Percentiles rank a stretch among this genome's conserved stretches.
These are phyloP conservation scores for Cosmia trapezina DNA, from an alignment of 2,888 invertebrate genomes.

Conservation along the genomic window DNA sequence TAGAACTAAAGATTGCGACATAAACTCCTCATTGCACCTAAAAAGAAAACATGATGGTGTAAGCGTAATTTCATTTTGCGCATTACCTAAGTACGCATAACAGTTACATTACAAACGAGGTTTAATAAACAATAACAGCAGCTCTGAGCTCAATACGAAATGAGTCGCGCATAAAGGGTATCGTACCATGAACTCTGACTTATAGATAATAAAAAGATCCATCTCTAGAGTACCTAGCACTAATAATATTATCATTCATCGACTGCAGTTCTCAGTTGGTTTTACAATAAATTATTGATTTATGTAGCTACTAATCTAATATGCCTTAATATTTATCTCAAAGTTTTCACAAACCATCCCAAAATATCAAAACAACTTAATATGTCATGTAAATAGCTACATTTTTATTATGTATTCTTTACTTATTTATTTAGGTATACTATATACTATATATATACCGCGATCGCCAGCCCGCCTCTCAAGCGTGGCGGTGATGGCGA, in stretches of 20 bases:
- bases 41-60: neutral
- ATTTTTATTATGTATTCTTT: no score
- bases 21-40: neutral
- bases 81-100: constrained; percentile 10
- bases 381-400: neutral
- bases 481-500: no score
- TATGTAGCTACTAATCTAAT: neutral
- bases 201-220: constrained; percentile 41
- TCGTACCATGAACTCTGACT: constrained; percentile 55
- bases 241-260: constrained; percentile 29
- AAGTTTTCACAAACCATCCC: neutral
- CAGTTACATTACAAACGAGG: constrained; percentile 25
- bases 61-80: constrained; percentile 8
- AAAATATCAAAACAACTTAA: neutral
- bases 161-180: constrained; percentile 23
- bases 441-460: no score
- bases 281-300: neutral
- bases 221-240: neutral
- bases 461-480: no score
- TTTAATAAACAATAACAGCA: constrained; percentile 43
- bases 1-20: neutral
- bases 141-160: constrained; percentile 24
- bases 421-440: neutral
- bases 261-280: constrained; percentile 13
- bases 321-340: neutral